Evolutionary conservation across 2,113 vertebrate species (phyloP).

Genomic region (Scomber scombrus): DNA sequence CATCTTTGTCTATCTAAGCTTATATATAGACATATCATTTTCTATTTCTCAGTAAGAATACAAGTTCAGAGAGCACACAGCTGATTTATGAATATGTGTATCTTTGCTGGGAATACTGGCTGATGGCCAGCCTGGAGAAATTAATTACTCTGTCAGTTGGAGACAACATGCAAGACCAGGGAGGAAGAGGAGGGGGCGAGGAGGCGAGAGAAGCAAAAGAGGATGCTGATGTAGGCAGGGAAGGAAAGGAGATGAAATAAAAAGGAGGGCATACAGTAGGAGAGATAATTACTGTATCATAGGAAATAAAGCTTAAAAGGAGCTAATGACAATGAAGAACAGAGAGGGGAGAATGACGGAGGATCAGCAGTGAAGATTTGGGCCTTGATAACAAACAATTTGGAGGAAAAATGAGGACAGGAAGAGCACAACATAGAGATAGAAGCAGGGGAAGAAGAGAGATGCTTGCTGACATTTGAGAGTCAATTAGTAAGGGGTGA

Average conservation of each 20-base stretch:
- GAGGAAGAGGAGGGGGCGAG: conserved; percentile 7
- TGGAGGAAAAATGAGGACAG: conserved; percentile 12
- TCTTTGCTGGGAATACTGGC: conserved; percentile 36
- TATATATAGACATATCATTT: background rate
- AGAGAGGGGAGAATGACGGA: conserved; percentile 24
- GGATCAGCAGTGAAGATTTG: conserved; percentile 5
- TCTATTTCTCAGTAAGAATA: background rate
- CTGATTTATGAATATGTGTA: conserved; percentile 41
- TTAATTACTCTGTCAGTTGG: conserved; percentile 57
- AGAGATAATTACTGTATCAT: conserved; percentile 33
- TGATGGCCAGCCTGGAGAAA: conserved; percentile 44
- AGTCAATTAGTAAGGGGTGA: conserved; percentile 42
- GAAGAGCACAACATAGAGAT: conserved; percentile 7
- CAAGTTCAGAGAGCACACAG: conserved; percentile 3
- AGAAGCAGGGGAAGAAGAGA: conserved; percentile 3
- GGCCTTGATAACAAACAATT: conserved; percentile 33
- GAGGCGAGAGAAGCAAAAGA: background rate
- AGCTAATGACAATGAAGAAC: conserved; percentile 32
- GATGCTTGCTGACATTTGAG: conserved; percentile 36
- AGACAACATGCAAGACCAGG: conserved; percentile 23
- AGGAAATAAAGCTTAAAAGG: conserved; percentile 6
- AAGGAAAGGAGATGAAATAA: conserved; percentile 10
- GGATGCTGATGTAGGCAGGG: conserved; percentile 8
- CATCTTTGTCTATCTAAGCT: background rate
- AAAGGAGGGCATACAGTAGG: background rate